Evolutionary conservation across 2,797 vertebrate genomes (phyloP).

Genomic region (Thamnophis elegans): DNA sequence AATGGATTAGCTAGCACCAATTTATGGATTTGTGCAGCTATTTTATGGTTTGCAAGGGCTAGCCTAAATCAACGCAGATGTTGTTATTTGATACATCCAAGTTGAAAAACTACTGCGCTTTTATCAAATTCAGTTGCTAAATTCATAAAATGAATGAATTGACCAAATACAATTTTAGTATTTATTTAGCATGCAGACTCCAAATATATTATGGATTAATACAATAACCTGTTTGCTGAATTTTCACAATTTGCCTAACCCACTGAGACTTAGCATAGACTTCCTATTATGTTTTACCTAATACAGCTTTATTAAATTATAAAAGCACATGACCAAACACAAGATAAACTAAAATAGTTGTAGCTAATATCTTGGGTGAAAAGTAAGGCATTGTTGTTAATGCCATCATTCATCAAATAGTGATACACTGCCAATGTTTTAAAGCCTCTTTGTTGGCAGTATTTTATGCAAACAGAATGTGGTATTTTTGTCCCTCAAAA

Average conservation of each 20-base stretch:
- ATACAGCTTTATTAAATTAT: not conserved
- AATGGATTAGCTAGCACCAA: not conserved
- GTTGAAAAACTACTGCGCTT: not conserved
- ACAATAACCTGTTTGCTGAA: not conserved
- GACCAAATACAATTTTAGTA: not conserved
- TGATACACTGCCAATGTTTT: not conserved
- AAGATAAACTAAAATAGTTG: not conserved
- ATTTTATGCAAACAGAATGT: not conserved
- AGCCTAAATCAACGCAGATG: not conserved
- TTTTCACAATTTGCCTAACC: not conserved
- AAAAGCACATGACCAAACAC: not conserved
- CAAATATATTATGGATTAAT: not conserved
- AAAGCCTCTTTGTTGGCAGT: not conserved
- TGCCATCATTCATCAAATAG: rapidly evolving
- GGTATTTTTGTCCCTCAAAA: not conserved
- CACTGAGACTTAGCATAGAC: not conserved
- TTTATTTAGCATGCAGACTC: not conserved
- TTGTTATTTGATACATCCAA: not conserved
- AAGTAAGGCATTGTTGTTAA: not conserved
- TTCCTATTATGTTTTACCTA: not conserved
- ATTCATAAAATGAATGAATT: not conserved
- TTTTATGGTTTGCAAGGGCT: not conserved
- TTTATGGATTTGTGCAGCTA: not conserved
- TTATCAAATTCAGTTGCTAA: not conserved
- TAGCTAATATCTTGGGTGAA: not conserved